Evolutionary conservation across 2,113 vertebrate genomes (phyloP).

Genomic region (Pristiophorus japonicus): DNA sequence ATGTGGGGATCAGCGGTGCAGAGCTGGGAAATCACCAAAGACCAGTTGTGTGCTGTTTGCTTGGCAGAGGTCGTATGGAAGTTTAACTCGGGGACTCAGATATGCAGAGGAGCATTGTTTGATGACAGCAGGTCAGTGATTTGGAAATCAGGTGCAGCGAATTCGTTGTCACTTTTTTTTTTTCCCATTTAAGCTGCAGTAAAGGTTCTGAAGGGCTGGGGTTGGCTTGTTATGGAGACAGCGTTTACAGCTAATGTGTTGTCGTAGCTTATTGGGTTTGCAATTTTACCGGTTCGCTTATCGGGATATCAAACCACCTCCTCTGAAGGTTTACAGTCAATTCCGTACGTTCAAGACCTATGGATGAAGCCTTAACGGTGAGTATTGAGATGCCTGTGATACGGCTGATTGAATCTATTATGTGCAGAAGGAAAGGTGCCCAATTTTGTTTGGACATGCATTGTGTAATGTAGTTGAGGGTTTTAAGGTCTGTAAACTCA

Average conservation of each 20-base stretch:
- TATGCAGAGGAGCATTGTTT: background rate
- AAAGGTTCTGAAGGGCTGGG: background rate
- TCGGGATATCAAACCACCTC: background rate
- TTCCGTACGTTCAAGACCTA: background rate
- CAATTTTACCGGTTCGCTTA: background rate
- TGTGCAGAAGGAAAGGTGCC: background rate
- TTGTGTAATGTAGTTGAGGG: background rate
- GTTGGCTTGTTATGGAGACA: background rate
- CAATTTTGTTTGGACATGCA: background rate
- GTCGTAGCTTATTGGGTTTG: background rate
- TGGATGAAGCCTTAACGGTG: background rate
- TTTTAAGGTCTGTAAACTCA: no score
- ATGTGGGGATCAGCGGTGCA: no score
- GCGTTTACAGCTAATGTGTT: background rate
- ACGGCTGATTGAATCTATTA: background rate
- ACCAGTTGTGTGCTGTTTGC: background rate
- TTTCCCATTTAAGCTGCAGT: background rate
- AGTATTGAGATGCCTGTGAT: background rate
- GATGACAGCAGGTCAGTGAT: background rate
- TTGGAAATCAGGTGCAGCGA: background rate
- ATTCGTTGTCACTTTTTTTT: background rate
- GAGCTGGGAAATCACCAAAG: background rate
- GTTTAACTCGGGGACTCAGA: background rate
- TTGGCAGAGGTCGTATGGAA: background rate
- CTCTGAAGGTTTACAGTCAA: background rate